Conservation (phyloP, 2,113 vertebrate species). For the Cromileptes altivelis region DNA sequence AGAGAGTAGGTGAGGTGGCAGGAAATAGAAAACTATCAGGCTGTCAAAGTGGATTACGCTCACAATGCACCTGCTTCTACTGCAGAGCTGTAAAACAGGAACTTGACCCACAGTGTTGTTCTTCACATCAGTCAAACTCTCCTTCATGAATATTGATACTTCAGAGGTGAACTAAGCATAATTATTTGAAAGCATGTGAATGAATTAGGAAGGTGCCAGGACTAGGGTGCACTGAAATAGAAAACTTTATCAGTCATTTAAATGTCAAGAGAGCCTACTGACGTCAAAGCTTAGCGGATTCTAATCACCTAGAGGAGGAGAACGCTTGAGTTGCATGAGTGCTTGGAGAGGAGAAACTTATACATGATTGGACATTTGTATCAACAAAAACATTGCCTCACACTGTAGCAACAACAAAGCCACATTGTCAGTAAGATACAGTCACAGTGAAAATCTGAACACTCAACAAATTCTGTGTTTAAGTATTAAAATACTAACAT, state of each 20-base stretch:
- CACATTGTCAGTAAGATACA: neutral
- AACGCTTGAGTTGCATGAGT: slow-evolving; percentile 1
- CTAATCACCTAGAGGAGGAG: slow-evolving; percentile 35
- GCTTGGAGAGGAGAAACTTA: neutral
- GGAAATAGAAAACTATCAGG: slow-evolving; percentile 74
- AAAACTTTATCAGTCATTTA: slow-evolving; percentile 65
- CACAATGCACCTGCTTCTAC: slow-evolving; percentile 51
- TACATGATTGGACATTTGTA: neutral
- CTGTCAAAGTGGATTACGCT: slow-evolving; percentile 73
- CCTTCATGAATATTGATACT: slow-evolving; percentile 26
- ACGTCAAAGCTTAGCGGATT: slow-evolving; percentile 56
- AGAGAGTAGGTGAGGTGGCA: slow-evolving; percentile 67
- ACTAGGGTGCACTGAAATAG: slow-evolving; percentile 21
- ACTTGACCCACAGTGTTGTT: slow-evolving; percentile 48
- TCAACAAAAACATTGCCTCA: neutral
- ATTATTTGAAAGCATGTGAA: slow-evolving; percentile 69
- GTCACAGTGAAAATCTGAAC: neutral
- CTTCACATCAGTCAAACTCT: slow-evolving; percentile 43
- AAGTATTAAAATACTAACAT: too few relatives aligned
- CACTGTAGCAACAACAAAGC: neutral
- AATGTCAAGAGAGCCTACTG: slow-evolving; percentile 36
- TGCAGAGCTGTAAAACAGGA: slow-evolving; percentile 48
- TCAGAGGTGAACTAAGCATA: slow-evolving; percentile 43
- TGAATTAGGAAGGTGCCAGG: slow-evolving; percentile 33
- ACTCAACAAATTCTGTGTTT: too few relatives aligned